phyloP scores from a whole-genome alignment of 2,797 vertebrate genomes.

The Halcyon leucocephala region DNA sequence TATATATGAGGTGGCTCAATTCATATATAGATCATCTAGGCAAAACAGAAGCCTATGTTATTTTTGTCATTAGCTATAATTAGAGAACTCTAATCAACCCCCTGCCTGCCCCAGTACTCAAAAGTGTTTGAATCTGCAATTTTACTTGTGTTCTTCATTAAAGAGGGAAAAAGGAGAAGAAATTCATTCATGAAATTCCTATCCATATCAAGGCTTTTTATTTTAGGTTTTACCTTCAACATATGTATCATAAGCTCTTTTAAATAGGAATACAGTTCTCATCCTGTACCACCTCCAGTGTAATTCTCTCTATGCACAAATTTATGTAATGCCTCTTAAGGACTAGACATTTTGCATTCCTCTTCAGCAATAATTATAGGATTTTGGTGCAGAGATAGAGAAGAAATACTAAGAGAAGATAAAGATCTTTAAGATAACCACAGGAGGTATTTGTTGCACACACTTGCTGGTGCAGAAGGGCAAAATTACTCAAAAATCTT shows the following conservation, averaged over 20 bases:
- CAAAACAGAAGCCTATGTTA: conserved; percentile 53
- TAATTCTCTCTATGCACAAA: background rate
- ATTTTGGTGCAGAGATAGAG: background rate
- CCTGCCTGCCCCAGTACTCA: conserved; percentile 58
- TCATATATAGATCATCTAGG: background rate
- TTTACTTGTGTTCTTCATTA: conserved; percentile 49
- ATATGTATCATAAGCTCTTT: background rate
- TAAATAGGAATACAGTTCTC: background rate
- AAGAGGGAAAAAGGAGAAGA: conserved; percentile 26
- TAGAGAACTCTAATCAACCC: conserved; percentile 70
- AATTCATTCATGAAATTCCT: conserved; percentile 57
- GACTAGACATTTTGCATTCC: background rate
- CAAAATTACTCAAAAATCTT: conserved; percentile 71
- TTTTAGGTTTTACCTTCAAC: background rate
- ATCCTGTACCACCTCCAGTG: background rate
- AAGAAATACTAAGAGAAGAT: conserved; percentile 44
- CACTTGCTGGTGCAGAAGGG: conserved; percentile 46
- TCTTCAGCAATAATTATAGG: background rate
- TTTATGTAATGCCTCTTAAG: background rate
- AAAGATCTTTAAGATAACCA: conserved; percentile 54
- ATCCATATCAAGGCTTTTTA: background rate
- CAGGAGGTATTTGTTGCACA: conserved; percentile 42
- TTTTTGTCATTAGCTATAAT: conserved; percentile 71
- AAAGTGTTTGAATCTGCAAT: conserved; percentile 60
- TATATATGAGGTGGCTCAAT: background rate